phyloP scores from a whole-genome alignment of 2,113 vertebrate species.

The Calyptommatus sinebrachiatus region DNA sequence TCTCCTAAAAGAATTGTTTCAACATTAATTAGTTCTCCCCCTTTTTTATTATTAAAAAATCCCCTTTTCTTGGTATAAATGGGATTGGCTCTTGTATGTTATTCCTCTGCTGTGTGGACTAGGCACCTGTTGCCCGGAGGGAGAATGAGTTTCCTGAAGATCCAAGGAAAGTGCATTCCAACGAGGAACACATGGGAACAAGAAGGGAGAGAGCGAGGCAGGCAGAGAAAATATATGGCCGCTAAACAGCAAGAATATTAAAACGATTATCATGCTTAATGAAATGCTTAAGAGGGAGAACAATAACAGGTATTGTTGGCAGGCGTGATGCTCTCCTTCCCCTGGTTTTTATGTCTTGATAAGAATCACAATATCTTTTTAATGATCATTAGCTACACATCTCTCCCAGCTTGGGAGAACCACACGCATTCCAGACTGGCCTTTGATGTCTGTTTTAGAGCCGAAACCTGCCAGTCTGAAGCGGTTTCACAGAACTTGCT shows the following conservation, averaged over 20 bases:
- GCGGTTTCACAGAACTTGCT: constrained; percentile 32
- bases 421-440: constrained; percentile 68
- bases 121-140: constrained; percentile 59
- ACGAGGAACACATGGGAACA: constrained; percentile 57
- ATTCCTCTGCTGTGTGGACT: constrained; percentile 39
- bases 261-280: constrained; percentile 63
- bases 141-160: constrained; percentile 53
- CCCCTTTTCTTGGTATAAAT: constrained; percentile 27
- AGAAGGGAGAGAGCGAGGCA: constrained; percentile 1
- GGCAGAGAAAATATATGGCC: constrained; percentile 40
- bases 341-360: constrained; percentile 61
- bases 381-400: constrained; percentile 49
- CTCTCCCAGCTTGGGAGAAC: constrained; percentile 49
- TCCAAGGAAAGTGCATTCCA: constrained; percentile 67
- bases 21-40: constrained; percentile 35
- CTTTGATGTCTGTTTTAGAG: constrained; percentile 63
- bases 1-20: constrained; percentile 2
- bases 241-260: constrained; percentile 65
- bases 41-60: constrained; percentile 15
- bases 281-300: constrained; percentile 58
- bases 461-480: constrained; percentile 41
- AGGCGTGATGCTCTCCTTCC: constrained; percentile 46
- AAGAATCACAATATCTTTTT: constrained; percentile 69
- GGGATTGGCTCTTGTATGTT: constrained; percentile 25
- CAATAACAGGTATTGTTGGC: constrained; percentile 71